Conservation (phyloP, 2,888 invertebrate genomes). For the Alentia gelatinosa region DNA sequence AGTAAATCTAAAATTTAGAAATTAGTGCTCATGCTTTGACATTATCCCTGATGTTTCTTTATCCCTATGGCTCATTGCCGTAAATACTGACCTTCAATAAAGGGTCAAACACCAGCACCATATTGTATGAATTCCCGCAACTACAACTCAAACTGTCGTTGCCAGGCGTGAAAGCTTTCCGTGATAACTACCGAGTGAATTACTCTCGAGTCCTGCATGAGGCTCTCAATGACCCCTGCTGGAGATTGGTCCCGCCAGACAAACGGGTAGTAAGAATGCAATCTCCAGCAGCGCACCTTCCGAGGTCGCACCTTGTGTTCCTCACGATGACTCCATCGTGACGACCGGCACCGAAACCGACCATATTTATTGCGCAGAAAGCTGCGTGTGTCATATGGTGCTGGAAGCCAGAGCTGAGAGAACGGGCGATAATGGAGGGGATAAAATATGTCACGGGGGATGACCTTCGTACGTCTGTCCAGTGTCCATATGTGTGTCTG, state of each 20-base stretch:
- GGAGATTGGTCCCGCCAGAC: conserved; percentile 46
- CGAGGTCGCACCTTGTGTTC: background rate
- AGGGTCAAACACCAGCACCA: too few relatives aligned
- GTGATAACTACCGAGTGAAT: conserved; percentile 31
- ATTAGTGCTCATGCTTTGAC: too few relatives aligned
- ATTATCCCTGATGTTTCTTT: too few relatives aligned
- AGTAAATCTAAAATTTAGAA: too few relatives aligned
- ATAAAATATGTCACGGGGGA: conserved; percentile 16
- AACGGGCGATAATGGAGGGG: conserved; percentile 50
- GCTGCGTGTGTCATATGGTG: conserved; percentile 30
- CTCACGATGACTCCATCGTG: conserved; percentile 28
- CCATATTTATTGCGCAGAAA: conserved; percentile 48
- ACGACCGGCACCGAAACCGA: conserved; percentile 33
- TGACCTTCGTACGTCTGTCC: background rate
- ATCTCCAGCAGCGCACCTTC: conserved; percentile 47
- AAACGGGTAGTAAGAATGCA: conserved; percentile 49
- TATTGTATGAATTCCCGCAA: too few relatives aligned
- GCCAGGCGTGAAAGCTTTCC: conserved; percentile 33
- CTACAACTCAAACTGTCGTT: conserved; percentile 44
- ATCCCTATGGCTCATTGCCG: too few relatives aligned
- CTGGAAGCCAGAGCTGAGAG: conserved; percentile 41
- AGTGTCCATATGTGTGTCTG: conserved; percentile 48
- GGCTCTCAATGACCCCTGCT: conserved; percentile 28
- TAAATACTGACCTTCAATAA: too few relatives aligned
- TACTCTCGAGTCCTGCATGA: conserved; percentile 12